Base-by-base conservation (phyloP, 2,888 invertebrate genomes). In the Pristionchus fissidentatus region DNA sequence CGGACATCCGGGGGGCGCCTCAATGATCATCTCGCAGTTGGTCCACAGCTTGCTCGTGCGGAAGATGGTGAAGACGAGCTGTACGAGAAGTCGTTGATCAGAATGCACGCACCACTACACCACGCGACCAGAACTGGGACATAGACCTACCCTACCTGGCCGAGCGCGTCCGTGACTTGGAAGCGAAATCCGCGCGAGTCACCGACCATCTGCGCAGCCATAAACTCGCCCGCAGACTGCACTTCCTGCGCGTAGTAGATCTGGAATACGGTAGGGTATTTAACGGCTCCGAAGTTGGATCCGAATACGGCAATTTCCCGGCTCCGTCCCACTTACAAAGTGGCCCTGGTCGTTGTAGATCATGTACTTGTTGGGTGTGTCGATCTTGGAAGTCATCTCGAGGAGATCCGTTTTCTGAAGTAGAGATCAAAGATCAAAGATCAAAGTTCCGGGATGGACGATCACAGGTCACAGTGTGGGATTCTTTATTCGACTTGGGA, bases 351-450 rank as follows among this genome's bases (percentile, higher is more conserved):
- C 66, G 38, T 66, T 66, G 66, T 66, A 66, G 66, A 66, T 66
- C 66, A 66, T 66, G 66, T 66, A 66, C 66, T 66, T 66, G 66
- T 66, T 66, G 29, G 66, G 66, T 38, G 66, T 66, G 66, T 66
- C 66, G 66, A 66, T 66, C 22, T 38, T 66, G 2, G 66, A 38
- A n/a, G 66, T 38, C 66, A 66, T 66, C 66, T 66, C 66, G 35
- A 66, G 22, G 1, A 66, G 2, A 22, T 66, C 66, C 35, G 66
- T 66, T 38, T 66, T 66, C 38, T 66, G 57, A 1, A 57, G n/a
- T n/a, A 57, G 3, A 38, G 22, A 55, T 26, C n/a, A n/a, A 19
- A 0, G 57, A 57, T 26, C 10, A 32, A 26, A 8, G 32, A 15
- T 57, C 13, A 10, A 29, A 29, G 60, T 29, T 13, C 32, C 60